Evolutionary conservation across 2,797 vertebrate species (phyloP), one percentile per base, ranked within the genome.

Genomic region (Pterois miles): DNA sequence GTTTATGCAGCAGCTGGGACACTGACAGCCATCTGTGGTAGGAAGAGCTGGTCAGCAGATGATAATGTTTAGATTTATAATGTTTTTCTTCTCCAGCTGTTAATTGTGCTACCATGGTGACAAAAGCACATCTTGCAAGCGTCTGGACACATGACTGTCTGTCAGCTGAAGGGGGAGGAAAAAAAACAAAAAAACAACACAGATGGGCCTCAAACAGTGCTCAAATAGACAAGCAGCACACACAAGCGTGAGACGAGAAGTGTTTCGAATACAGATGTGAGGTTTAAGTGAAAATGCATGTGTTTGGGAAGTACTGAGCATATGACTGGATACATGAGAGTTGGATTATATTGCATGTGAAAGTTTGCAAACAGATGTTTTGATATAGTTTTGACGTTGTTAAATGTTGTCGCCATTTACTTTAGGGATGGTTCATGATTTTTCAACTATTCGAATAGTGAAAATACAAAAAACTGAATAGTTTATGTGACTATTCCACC

Each of bases 61-160:
- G n/a, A 53, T 52, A 36, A 74, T 54, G 25, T 74, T 74, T 31
- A 74, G 40, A 81, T 76, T 31, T 40, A 27, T 54, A 10, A 8
- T 22, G 36, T 11, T 50, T 40, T 20, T 31, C 33, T 36, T 43
- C 18, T 36, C 27, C 31, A 58, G 36, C 6, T 43, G 54, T 43
- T 68, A 9, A 43, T 50, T 33, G 23, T 64, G 40, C 53, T 59
- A 27, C 52, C 13, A 50, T 74, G 33, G 52, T 31, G 43, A 82
- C 22, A 58, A 43, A 69, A 10, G 8, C n/a, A 38, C 43, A 56
- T 59, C 23, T 40, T 33, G 36, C 16, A 64, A 60, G 34, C 11
- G 3, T 52, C 20, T 65, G 20, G 34, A 52, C 23, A 66, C 10
- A 27, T 36, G 18, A 66, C 34, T 5, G 48, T 29, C 12, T 34